Evolutionary conservation across 2,797 vertebrate species (phyloP).

Genomic region (Coregonus ussuriensis): DNA sequence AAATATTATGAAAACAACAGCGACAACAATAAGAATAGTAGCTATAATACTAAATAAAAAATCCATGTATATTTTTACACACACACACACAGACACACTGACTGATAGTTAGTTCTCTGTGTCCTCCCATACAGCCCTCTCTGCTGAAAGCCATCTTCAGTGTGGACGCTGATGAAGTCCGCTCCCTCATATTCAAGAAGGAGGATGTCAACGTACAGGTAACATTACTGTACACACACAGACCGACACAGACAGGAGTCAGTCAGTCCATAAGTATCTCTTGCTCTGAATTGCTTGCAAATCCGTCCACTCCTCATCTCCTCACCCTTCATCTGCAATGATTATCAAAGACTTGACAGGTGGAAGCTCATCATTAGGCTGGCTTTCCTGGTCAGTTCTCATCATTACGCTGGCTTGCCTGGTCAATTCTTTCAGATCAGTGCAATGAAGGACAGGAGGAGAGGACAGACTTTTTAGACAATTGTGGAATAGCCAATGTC

Average conservation of each 20-base stretch:
- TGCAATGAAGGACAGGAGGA: too few species aligned
- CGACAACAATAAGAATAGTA: conserved; percentile 69
- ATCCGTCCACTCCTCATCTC: not conserved
- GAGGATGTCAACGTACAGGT: conserved; percentile 98
- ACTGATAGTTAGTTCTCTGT: not conserved
- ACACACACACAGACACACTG: conserved; percentile 4
- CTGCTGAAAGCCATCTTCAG: conserved; percentile 98
- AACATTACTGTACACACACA: not conserved
- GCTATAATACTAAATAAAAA: conserved; percentile 97
- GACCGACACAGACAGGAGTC: not conserved
- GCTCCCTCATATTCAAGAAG: conserved; percentile 95
- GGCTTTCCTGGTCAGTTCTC: too few species aligned
- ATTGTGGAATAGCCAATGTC: too few species aligned
- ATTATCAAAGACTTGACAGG: not conserved
- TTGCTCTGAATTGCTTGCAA: not conserved
- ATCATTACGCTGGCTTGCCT: too few species aligned
- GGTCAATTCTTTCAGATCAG: too few species aligned
- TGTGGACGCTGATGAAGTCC: conserved; percentile 94
- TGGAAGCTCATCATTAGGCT: not conserved
- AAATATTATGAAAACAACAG: conserved; percentile 69
- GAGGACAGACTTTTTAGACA: too few species aligned
- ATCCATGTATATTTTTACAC: conserved; percentile 90
- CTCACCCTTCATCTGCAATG: not conserved
- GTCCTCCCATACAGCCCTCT: conserved; percentile 78
- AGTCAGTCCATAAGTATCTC: not conserved